Base-by-base conservation (phyloP, 2,113 vertebrate species). In the Psephotus haematonotus region DNA sequence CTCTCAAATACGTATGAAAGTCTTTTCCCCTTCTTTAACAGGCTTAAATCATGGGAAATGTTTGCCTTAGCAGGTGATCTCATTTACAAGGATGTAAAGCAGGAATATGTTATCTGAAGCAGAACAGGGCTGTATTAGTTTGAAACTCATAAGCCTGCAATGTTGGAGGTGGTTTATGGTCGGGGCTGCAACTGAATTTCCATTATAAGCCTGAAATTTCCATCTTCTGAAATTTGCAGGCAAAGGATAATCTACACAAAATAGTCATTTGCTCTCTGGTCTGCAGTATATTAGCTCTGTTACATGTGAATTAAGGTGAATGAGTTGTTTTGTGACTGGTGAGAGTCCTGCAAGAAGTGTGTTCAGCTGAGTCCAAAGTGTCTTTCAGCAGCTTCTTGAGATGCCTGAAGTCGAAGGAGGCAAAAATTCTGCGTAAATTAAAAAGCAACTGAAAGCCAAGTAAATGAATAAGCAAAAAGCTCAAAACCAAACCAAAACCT, bases 321-420 rank as follows among this genome's bases (percentile, higher is more conserved):
- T 5, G 74, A 72, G 69, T 5, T 67, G 62, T 11, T 25, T 55
- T 27, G n/a, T 71, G 72, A 39, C 44, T 72, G 13, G 2, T 14
- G 28, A 49, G 83, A 35, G 41, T 6, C 47, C 7, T 19, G 47
- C 8, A 10, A 3, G 59, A 64, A 19, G 11, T 24, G 46, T 13
- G 27, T 37, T 27, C 53, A 29, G 67, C 53, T 47, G 27, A 53
- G 47, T 4, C 92, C 71, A 19, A 8, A 62, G 46, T 4, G 13
- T 20, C 46, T 24, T 14, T 6, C 27, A n/a, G 72, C 37, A 65
- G 1, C 24, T 84, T 17, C 53, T 17, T 10, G 17, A 53, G 33
- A 18, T 0, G 15, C 13, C 33, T 28, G 31, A 17, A 1, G 1
- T 13, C 47, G 50, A 4, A 52, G 11, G 43, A 35, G 52, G 25